Percentiles rank a stretch among this genome's conserved stretches.
Evolutionary conservation across 2,113 vertebrate genomes (phyloP).

Genomic region (Dendrocopos noguchii): DNA sequence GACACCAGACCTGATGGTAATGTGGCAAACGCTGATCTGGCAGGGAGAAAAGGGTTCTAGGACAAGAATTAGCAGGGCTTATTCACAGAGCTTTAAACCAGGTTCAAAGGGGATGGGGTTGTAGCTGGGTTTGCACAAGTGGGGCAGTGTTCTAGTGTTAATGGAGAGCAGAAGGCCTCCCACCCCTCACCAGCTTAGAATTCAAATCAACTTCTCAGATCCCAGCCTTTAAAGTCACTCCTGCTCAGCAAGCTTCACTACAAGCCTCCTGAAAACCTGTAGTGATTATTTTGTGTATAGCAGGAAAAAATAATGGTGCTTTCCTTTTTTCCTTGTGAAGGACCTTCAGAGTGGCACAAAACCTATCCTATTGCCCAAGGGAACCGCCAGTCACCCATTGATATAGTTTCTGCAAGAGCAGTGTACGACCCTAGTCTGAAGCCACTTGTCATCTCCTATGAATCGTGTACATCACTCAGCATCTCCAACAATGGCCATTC

Average conservation of each 20-base stretch:
- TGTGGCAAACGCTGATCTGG: too few species aligned
- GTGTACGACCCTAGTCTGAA: slow-evolving; percentile 83
- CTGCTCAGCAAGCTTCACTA: not conserved
- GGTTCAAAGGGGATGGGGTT: too few species aligned
- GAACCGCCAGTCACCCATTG: slow-evolving; percentile 90
- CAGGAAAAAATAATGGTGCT: not conserved
- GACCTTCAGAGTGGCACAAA: slow-evolving; percentile 90
- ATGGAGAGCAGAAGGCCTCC: too few species aligned
- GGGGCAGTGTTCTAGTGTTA: too few species aligned
- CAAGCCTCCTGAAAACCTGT: not conserved
- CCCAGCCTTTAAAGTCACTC: not conserved
- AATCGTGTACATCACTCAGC: slow-evolving; percentile 85
- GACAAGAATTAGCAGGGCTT: too few species aligned
- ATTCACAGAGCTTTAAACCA: too few species aligned
- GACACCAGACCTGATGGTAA: too few species aligned
- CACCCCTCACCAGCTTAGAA: not conserved
- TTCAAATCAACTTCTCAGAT: not conserved
- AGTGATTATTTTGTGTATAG: not conserved
- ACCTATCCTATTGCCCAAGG: slow-evolving; percentile 89
- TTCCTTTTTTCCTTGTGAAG: slow-evolving; percentile 64
- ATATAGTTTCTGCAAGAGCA: slow-evolving; percentile 86
- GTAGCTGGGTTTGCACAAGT: too few species aligned
- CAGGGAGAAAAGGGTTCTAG: too few species aligned
- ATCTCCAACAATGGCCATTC: slow-evolving; percentile 95
- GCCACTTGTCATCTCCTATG: slow-evolving; percentile 84